Evolutionary conservation across 53 echinoderm and acorn worm genomes (phyloP).

Genomic region (Zoroaster sp.): DNA sequence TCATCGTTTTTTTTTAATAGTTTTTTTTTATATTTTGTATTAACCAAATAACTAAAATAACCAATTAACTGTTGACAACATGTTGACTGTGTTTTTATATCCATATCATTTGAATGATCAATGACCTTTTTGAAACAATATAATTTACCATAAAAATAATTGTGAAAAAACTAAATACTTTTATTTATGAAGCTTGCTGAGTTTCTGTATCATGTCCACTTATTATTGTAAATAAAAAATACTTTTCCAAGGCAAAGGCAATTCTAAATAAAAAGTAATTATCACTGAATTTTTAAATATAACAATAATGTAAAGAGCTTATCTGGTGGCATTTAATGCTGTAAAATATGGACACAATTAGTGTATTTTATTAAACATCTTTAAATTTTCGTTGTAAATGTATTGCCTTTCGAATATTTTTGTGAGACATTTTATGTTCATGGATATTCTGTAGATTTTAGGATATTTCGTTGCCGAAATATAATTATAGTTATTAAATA

Average conservation of each 20-base stretch:
- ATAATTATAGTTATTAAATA: neutral
- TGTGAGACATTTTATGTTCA: neutral
- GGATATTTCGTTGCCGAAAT: neutral
- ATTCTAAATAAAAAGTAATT: neutral
- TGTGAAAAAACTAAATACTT: neutral
- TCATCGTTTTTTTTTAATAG: too few relatives aligned
- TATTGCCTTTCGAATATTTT: neutral
- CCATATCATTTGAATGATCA: too few relatives aligned
- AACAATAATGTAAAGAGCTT: neutral
- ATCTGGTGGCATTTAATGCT: neutral
- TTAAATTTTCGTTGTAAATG: neutral
- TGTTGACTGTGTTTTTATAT: too few relatives aligned
- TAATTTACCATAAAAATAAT: too few relatives aligned
- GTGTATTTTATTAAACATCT: neutral
- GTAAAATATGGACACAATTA: neutral
- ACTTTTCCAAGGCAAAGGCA: neutral
- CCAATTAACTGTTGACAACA: too few relatives aligned
- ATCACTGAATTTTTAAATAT: neutral
- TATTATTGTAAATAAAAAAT: neutral
- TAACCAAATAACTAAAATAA: too few relatives aligned
- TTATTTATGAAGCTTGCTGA: neutral
- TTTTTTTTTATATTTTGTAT: too few relatives aligned
- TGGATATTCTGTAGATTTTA: neutral
- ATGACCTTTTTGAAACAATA: too few relatives aligned
- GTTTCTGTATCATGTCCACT: neutral